These are phyloP conservation scores for Larimichthys crocea DNA, from an alignment of 2,113 vertebrate genomes.

Conservation along the genomic window DNA sequence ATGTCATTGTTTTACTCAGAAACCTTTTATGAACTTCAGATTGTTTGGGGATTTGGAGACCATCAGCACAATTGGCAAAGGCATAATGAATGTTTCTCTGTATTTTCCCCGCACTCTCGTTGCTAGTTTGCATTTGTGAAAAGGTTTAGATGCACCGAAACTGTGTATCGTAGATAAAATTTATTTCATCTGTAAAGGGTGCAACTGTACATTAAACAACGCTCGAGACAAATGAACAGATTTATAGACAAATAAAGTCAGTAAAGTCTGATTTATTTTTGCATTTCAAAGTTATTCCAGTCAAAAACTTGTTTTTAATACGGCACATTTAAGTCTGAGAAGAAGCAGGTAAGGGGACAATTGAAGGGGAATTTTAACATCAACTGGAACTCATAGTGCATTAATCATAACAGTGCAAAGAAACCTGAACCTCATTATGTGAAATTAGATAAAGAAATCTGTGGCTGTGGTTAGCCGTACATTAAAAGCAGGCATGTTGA, in stretches of 20 bases:
- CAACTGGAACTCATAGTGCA: slow-evolving; percentile 21
- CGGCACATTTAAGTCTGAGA: slow-evolving; percentile 37
- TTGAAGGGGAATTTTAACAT: slow-evolving; percentile 29
- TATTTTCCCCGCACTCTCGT: slow-evolving; percentile 35
- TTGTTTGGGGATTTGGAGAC: slow-evolving; percentile 83
- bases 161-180: slow-evolving; percentile 4
- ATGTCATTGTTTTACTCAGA: slow-evolving; percentile 74
- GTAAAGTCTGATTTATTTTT: slow-evolving; percentile 47
- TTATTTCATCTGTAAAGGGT: slow-evolving; percentile 29
- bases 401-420: slow-evolving; percentile 41
- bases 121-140: slow-evolving; percentile 39
- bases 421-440: slow-evolving; percentile 3
- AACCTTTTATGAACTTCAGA: slow-evolving; percentile 74
- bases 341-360: slow-evolving; percentile 19
- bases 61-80: slow-evolving; percentile 63
- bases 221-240: slow-evolving; percentile 18
- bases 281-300: slow-evolving; percentile 31
- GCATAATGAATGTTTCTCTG: slow-evolving; percentile 59
- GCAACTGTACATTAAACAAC: slow-evolving; percentile 12
- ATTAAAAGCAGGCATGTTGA: slow-evolving; percentile 34
- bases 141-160: slow-evolving; percentile 37
- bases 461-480: slow-evolving; percentile 1
- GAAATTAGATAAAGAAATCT: slow-evolving; percentile 40
- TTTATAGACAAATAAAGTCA: slow-evolving; percentile 42
- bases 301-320: slow-evolving; percentile 7